Percentiles rank a stretch among this genome's conserved stretches.
Conservation (phyloP, 2,797 vertebrate species). For the Enteromius fasciolatus region DNA sequence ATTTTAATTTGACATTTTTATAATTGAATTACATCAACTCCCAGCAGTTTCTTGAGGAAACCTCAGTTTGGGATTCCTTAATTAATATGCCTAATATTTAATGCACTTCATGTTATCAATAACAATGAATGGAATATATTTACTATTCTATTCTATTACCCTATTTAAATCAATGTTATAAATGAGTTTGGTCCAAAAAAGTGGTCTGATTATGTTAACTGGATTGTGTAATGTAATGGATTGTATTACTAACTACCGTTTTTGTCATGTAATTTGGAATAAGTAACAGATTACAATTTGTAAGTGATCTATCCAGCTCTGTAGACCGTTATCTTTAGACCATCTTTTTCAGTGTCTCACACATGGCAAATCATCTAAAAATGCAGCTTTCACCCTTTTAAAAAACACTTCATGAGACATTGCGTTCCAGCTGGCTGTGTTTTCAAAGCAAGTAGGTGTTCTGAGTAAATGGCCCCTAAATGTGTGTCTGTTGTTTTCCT, state of each 20-base stretch:
- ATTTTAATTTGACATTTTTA: too few relatives aligned
- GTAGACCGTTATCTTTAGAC: background rate
- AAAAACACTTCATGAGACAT: background rate
- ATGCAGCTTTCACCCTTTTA: background rate
- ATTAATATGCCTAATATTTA: too few relatives aligned
- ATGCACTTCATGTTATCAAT: too few relatives aligned
- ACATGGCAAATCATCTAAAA: background rate
- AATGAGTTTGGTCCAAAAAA: background rate
- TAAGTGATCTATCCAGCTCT: background rate
- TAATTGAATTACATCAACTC: too few relatives aligned
- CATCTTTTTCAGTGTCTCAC: too few relatives aligned
- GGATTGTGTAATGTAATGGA: background rate
- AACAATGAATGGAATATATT: too few relatives aligned
- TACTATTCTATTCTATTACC: too few relatives aligned
- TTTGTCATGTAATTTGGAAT: background rate
- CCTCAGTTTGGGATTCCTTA: too few relatives aligned
- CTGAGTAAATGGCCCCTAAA: background rate
- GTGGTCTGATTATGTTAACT: background rate
- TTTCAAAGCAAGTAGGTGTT: background rate
- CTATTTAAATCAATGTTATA: background rate
- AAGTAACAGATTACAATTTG: background rate
- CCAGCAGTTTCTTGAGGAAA: too few relatives aligned
- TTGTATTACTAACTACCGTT: background rate
- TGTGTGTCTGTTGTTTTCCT: conserved; percentile 34
- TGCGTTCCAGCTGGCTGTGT: background rate